Conservation (phyloP, 2,888 invertebrate genomes). For the Lutraria lutraria region DNA sequence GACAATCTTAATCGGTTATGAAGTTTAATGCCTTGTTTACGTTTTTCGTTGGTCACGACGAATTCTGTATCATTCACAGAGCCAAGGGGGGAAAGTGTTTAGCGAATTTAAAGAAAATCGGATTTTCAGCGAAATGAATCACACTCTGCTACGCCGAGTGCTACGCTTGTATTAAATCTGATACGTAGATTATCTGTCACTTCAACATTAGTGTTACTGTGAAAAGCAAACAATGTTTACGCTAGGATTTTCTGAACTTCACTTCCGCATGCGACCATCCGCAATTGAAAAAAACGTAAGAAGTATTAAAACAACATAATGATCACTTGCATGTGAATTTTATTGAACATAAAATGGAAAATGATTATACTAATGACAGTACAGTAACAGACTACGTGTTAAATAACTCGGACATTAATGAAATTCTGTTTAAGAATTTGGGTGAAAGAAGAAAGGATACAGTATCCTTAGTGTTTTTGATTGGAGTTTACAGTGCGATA, state of each 20-base stretch:
- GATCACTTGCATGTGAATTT: not conserved
- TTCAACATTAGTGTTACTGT: not conserved
- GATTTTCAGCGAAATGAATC: not conserved
- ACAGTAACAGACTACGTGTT: not conserved
- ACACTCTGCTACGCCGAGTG: not conserved
- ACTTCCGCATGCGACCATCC: not conserved
- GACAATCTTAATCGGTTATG: not conserved
- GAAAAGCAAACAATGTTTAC: not conserved
- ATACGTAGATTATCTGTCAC: not conserved
- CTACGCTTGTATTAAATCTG: not conserved
- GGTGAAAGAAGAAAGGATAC: constrained; percentile 80
- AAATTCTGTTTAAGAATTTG: constrained; percentile 56
- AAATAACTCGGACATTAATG: constrained; percentile 4
- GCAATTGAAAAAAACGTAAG: not conserved
- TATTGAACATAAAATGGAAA: not conserved
- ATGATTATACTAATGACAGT: not conserved
- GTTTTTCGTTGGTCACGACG: not conserved
- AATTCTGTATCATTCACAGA: not conserved
- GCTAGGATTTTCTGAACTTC: not conserved
- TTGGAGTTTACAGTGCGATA: constrained; percentile 89
- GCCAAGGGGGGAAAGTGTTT: not conserved
- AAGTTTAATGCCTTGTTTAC: not conserved
- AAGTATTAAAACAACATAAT: not conserved
- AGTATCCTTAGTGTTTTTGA: constrained; percentile 79
- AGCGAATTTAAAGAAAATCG: not conserved